phyloP scores from a whole-genome alignment of 2,113 vertebrate genomes.

The Canis aureus region DNA sequence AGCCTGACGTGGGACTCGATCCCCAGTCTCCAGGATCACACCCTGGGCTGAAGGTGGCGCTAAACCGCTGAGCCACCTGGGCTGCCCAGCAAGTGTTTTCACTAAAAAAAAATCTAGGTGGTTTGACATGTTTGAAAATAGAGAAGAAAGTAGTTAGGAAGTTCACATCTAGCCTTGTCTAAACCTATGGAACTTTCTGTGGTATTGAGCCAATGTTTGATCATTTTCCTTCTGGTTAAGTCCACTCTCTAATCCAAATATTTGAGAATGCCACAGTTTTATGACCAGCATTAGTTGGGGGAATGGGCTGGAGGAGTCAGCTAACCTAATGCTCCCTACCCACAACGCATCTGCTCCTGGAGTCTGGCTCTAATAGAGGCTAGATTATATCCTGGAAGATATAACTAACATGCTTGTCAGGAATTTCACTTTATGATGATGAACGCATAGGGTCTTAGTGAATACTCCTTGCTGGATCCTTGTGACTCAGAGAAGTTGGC shows the following conservation, averaged over 20 bases:
- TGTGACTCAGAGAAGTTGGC: neutral
- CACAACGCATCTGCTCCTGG: neutral
- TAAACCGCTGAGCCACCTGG: too few relatives aligned
- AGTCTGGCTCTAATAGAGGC: neutral
- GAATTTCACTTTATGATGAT: neutral
- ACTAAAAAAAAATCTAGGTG: neutral
- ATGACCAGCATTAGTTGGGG: neutral
- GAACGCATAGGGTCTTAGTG: neutral
- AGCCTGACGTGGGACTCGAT: too few relatives aligned
- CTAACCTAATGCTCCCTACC: neutral
- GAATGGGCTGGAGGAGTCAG: neutral
- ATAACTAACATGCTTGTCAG: neutral
- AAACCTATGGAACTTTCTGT: neutral
- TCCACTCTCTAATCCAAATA: neutral
- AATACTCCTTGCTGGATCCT: neutral
- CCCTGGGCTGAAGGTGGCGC: too few relatives aligned
- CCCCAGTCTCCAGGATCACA: too few relatives aligned
- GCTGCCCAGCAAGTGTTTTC: neutral
- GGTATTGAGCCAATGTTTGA: neutral
- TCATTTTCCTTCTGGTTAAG: conserved; percentile 3
- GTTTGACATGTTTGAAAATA: conserved; percentile 27
- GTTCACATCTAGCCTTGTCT: neutral
- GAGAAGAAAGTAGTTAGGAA: neutral
- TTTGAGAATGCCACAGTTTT: neutral
- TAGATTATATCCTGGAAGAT: neutral